phyloP scores from a whole-genome alignment of 2,113 vertebrate species.

The Gadus macrocephalus region DNA sequence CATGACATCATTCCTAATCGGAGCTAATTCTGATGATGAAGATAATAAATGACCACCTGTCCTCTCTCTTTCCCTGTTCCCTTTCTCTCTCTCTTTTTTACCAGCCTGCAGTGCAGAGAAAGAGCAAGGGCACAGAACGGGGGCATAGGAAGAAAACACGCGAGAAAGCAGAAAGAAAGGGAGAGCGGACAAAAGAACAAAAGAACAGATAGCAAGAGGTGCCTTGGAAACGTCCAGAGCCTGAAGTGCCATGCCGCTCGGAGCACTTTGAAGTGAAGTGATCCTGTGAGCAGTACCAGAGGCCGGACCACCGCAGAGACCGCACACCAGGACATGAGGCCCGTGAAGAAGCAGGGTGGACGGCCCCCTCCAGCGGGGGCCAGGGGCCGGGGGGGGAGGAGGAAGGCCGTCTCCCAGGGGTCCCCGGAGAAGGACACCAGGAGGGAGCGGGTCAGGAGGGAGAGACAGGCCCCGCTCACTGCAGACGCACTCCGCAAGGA shows the following conservation, averaged over 20 bases:
- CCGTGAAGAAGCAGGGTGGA: slow-evolving; percentile 75
- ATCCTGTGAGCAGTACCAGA: background rate
- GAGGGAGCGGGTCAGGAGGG: slow-evolving; percentile 56
- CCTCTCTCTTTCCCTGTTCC: slow-evolving; percentile 34
- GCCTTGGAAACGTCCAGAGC: slow-evolving; percentile 47
- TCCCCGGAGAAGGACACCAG: slow-evolving; percentile 58
- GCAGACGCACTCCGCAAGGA: slow-evolving; percentile 46
- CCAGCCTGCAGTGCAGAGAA: slow-evolving; percentile 33
- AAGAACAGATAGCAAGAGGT: slow-evolving; percentile 34
- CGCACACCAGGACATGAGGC: slow-evolving; percentile 73
- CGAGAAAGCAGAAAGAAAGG: slow-evolving; percentile 25
- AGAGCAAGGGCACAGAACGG: slow-evolving; percentile 24
- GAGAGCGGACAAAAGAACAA: slow-evolving; percentile 14
- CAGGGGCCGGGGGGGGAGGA: slow-evolving; percentile 75
- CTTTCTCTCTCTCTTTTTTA: slow-evolving; percentile 36
- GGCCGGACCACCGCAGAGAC: slow-evolving; percentile 11
- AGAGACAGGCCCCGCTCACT: slow-evolving; percentile 55
- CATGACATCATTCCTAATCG: slow-evolving; percentile 46
- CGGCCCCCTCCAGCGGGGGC: slow-evolving; percentile 69
- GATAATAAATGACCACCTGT: slow-evolving; percentile 57
- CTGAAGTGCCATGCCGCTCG: slow-evolving; percentile 28
- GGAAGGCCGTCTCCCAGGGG: slow-evolving; percentile 57
- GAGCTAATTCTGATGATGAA: slow-evolving; percentile 42
- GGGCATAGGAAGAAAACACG: background rate
- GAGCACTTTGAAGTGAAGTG: slow-evolving; percentile 35